phyloP scores from a whole-genome alignment of 2,888 invertebrate genomes.

The Netelia virgata region DNA sequence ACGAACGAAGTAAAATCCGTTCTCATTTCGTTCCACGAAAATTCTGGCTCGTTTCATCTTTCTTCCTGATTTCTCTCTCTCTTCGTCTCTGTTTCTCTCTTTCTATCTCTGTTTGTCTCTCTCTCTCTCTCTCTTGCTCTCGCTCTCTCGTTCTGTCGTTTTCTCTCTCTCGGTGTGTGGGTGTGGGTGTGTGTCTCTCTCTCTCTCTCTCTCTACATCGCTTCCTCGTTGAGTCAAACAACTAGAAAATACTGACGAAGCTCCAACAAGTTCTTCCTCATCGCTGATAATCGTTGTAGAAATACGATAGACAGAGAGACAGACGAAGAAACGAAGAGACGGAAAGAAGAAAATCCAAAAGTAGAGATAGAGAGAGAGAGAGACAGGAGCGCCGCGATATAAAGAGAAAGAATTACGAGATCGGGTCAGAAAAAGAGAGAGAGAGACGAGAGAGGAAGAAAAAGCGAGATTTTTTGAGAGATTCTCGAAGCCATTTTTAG shows the following conservation, averaged over 20 bases:
- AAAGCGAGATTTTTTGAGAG: slow-evolving; percentile 9
- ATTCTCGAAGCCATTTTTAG: not conserved
- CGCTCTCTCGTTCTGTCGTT: slow-evolving; percentile 51
- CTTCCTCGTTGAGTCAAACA: slow-evolving; percentile 57
- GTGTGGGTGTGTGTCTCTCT: slow-evolving; percentile 22
- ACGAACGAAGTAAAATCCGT: slow-evolving; percentile 4
- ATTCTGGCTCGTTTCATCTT: not conserved
- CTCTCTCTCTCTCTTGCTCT: slow-evolving; percentile 56
- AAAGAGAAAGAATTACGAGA: not conserved
- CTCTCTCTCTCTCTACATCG: slow-evolving; percentile 21
- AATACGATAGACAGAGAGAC: slow-evolving; percentile 30
- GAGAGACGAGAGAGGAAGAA: slow-evolving; percentile 11
- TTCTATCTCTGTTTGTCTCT: slow-evolving; percentile 27
- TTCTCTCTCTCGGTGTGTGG: slow-evolving; percentile 39
- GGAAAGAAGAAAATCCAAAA: not conserved
- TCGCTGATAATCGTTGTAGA: slow-evolving; percentile 47
- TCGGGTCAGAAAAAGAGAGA: slow-evolving; percentile 14
- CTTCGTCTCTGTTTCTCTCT: slow-evolving; percentile 16
- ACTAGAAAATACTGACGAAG: slow-evolving; percentile 35
- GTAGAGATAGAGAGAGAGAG: slow-evolving; percentile 37
- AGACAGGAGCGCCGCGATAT: slow-evolving; percentile 2
- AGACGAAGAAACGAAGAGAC: slow-evolving; percentile 7
- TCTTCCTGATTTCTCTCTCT: slow-evolving; percentile 16
- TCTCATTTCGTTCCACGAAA: not conserved
- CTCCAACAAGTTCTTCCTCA: slow-evolving; percentile 66